Evolutionary conservation across 2,797 vertebrate species (phyloP).

Genomic region (Xerus rutilus): DNA sequence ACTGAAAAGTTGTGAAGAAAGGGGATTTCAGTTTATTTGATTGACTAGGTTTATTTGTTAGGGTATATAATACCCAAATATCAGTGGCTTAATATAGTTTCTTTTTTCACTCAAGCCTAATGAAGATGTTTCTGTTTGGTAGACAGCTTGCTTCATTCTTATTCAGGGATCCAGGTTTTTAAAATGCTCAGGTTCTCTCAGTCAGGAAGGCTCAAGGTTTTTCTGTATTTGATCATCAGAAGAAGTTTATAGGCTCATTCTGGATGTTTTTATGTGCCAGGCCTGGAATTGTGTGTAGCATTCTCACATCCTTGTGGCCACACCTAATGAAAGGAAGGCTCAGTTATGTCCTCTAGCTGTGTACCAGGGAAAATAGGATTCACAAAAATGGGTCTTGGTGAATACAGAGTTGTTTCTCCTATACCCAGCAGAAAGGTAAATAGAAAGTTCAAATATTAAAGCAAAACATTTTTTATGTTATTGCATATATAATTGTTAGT

Average conservation of each 20-base stretch:
- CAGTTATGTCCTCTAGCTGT: neutral
- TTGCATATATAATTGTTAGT: neutral
- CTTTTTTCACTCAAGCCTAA: neutral
- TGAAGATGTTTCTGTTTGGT: neutral
- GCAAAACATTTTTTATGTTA: neutral
- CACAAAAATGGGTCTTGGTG: neutral
- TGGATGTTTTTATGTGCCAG: neutral
- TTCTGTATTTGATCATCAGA: neutral
- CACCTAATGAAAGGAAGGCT: neutral
- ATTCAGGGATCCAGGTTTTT: neutral
- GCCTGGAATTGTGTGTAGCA: neutral
- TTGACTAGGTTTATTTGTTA: neutral
- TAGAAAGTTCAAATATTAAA: slow-evolving; percentile 34
- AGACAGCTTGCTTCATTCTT: neutral
- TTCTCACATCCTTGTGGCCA: neutral
- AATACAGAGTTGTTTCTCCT: neutral
- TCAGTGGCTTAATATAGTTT: neutral
- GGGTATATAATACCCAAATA: neutral
- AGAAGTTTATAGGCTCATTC: neutral
- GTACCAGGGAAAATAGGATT: neutral
- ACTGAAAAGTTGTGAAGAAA: neutral
- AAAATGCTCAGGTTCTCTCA: neutral
- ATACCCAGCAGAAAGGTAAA: neutral
- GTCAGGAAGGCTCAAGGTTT: neutral
- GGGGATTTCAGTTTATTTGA: neutral